phyloP scores from a whole-genome alignment of 2,797 vertebrate species.

The Hirundo rustica region DNA sequence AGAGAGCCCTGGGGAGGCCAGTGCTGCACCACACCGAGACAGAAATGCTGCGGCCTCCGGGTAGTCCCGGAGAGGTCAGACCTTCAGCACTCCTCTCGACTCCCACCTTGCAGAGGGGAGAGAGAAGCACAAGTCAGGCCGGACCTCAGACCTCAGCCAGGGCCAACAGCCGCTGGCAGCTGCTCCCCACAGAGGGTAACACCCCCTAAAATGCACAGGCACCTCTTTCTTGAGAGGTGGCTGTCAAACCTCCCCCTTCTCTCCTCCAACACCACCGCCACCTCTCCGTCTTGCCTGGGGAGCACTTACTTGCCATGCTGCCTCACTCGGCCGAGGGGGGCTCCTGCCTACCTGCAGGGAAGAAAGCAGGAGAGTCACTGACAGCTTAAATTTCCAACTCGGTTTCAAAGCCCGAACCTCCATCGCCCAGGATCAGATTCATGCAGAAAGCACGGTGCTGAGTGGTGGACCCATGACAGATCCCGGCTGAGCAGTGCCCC shows the following conservation, averaged over 20 bases:
- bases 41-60: neutral
- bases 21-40: neutral
- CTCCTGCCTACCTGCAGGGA: slow-evolving; percentile 65
- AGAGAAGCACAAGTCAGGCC: neutral
- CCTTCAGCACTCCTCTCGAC: neutral
- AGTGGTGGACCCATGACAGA: rapidly evolving
- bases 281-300: neutral
- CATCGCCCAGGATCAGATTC: neutral
- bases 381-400: neutral
- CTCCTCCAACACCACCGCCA: neutral
- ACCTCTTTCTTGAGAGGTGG: neutral
- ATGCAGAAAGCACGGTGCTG: neutral
- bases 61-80: neutral
- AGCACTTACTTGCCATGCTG: slow-evolving; percentile 77
- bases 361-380: slow-evolving; percentile 48
- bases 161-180: neutral
- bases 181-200: neutral
- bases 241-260: neutral
- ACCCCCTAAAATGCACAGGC: neutral
- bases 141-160: neutral
- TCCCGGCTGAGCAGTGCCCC: neutral
- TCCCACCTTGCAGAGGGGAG: neutral
- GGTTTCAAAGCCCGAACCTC: neutral
- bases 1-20: neutral
- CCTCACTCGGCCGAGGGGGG: neutral